Base-by-base conservation (phyloP, 2,113 vertebrate genomes). In the Cyprinodon tularosa region DNA sequence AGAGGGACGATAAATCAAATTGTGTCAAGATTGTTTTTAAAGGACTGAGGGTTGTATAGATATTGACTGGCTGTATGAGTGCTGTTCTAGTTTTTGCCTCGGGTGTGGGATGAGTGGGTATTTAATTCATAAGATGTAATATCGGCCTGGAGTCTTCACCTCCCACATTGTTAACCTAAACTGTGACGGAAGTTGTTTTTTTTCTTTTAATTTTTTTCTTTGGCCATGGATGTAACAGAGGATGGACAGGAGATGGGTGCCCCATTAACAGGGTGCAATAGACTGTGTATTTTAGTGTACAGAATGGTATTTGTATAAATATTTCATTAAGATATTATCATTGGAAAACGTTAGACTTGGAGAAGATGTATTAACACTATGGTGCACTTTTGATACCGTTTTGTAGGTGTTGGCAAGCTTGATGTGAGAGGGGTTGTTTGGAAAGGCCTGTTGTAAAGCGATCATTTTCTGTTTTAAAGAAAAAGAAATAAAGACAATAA, bases 371-470 rank as follows among this genome's bases (percentile, higher is more conserved):
- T 94, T 94, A 93, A 95, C 94, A 94, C 94, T 94, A 95, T 94
- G 94, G 94, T 95, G 95, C 95, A 96, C 95, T 96, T 96, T 96
- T 96, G 94, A 96, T 96, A 96, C 94, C 86, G 94, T 95, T 96
- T 96, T 95, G 93, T 95, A 95, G 94, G 94, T 94, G 94, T 94
- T 93, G 93, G 94, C 90, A 90, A 93, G 94, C 93, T 92, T 92
- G 92, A 93, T 93, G 94, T 95, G 91, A 94, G 94, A 94, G 93
- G 92, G 9, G 48, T 95, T 94, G 93, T 93, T 94, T 94, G 93
- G 93, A 86, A 93, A 86, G 91, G 93, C 94, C 93, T 94, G 93
- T 95, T 95, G 94, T 95, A 89, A 93, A 94, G 92, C 94, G 85
- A 94, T 93, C 83, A 92, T 95, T 96, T 95, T 95, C 94, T 95